A percentile compares a stretch with the other conserved stretches of the same genome.
Conservation (phyloP, 2,888 invertebrate species). For the Cephus spinipes region DNA sequence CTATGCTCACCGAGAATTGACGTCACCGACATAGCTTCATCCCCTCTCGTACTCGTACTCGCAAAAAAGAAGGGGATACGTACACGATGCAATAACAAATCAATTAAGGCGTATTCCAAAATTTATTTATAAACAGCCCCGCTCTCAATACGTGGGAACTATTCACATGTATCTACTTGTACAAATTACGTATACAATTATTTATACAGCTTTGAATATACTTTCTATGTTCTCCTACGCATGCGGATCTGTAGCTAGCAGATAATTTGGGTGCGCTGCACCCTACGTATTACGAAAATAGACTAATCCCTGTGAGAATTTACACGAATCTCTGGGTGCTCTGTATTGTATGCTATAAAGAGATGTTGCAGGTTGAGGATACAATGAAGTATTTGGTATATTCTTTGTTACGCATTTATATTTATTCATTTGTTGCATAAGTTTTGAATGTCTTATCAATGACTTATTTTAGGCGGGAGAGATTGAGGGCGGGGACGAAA, state of each 20-base stretch:
- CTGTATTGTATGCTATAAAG: background rate
- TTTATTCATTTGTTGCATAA: background rate
- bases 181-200: background rate
- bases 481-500: no score
- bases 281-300: background rate
- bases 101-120: background rate
- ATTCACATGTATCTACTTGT: background rate
- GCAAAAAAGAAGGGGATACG: background rate
- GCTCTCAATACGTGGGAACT: background rate
- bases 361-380: background rate
- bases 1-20: conserved; percentile 8
- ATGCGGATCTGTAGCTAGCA: background rate
- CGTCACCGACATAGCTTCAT: conserved; percentile 1
- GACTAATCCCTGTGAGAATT: background rate
- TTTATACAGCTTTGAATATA: background rate
- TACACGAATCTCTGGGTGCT: background rate
- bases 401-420: background rate
- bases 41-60: background rate
- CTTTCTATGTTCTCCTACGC: background rate
- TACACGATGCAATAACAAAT: background rate
- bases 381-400: background rate
- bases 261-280: background rate
- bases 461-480: background rate
- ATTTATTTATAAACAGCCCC: background rate
- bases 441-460: background rate